Base-by-base conservation (phyloP, 2,113 vertebrate genomes). In the Formicarius rufipectus region DNA sequence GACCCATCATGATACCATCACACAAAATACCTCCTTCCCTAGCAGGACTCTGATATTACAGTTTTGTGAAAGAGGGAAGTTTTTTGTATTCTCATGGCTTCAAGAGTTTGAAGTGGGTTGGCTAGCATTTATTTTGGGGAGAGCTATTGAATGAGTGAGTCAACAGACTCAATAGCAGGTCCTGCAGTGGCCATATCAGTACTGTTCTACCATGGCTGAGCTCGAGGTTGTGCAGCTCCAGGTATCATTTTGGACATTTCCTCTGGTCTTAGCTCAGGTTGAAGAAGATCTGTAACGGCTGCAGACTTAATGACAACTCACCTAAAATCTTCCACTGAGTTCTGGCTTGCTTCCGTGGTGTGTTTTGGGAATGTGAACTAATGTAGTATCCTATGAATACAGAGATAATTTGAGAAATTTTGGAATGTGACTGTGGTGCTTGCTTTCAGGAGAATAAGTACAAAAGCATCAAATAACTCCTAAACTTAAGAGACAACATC, bases 1-100 rank as follows among this genome's bases (percentile, higher is more conserved):
- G 16, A 77, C 7, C 6, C 0, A 0, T 77, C n/a, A 12, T 1
- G 2, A 25, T 40, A 63, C 10, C 24, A 30, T 66, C 40, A 37
- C 28, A 64, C 10, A 3, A 47, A 82, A 42, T 39, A 12, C 5
- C 44, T 91, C 27, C 27, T 64, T 33, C 39, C 10, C 14, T 84
- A 14, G 9, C 18, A 44, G 15, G 78, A 23, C 33, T 21, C 8
- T n/a, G 6, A 4, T 69, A 22, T 27, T 49, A 11, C 0, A 0
- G 9, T 56, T 93, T 66, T 83, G 13, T 79, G 40, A 67, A 77
- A 53, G 24, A 28, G 10, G 4, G 24, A 63, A 15, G 7, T 33
- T 68, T 44, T 63, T 45, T 39, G 1, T 80, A 8, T 69, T 31
- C 11, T 12, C 10, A 13, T 6, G 4, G 7, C 40, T 82, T 69